Conservation (phyloP, 2,888 invertebrate genomes). For the Leptopterna dolabrata region DNA sequence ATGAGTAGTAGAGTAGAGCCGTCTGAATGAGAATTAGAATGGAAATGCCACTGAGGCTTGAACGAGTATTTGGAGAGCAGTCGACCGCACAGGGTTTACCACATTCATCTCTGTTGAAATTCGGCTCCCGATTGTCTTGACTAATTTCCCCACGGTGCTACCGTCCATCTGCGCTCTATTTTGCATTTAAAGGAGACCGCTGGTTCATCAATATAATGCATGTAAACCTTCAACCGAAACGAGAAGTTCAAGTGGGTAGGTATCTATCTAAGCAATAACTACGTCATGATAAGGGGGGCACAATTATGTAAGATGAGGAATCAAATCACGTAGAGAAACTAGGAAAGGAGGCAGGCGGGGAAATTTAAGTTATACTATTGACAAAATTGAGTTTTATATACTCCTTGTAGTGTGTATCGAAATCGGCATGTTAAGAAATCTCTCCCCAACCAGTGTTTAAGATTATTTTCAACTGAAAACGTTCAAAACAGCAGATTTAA, state of each 20-base stretch:
- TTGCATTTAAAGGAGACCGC: slow-evolving; percentile 12
- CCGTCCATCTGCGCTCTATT: slow-evolving; percentile 11
- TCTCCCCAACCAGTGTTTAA: no score
- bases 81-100: background rate
- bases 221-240: background rate
- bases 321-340: no score
- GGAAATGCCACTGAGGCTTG: background rate
- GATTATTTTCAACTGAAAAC: no score
- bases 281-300: no score
- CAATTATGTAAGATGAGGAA: no score
- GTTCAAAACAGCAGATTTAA: no score
- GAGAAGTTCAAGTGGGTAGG: background rate
- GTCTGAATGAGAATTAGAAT: background rate
- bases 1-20: background rate
- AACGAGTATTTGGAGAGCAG: background rate
- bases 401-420: no score
- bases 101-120: slow-evolving; percentile 6
- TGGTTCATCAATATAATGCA: background rate
- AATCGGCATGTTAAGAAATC: no score
- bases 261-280: no score
- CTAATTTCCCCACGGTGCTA: slow-evolving; percentile 34
- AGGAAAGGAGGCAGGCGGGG: no score
- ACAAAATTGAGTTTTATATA: no score
- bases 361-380: no score
- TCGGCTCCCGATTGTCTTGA: slow-evolving; percentile 17